Percentiles rank a stretch among this genome's conserved stretches.
phyloP scores from a whole-genome alignment of 2,113 vertebrate genomes.

The Vulpes ferrilata region DNA sequence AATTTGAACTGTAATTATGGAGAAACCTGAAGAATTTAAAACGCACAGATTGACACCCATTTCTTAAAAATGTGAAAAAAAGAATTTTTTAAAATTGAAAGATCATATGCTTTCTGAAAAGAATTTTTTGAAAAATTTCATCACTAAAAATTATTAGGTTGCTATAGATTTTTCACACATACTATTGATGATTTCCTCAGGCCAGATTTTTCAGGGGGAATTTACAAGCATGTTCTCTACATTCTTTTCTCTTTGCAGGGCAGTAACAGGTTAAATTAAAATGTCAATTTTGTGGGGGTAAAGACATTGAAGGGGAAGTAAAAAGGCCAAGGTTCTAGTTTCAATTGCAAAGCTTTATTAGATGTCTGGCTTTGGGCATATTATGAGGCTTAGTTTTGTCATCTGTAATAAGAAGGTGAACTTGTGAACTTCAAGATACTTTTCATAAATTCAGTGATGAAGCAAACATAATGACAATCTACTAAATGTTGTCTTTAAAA shows the following conservation, averaged over 20 bases:
- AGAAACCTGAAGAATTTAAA: conserved; percentile 32
- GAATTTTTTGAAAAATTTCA: not conserved
- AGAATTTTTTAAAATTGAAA: not conserved
- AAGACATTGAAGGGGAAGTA: not conserved
- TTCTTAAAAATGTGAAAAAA: conserved; percentile 9
- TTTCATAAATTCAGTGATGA: not conserved
- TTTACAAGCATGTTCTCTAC: not conserved
- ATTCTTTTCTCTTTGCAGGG: not conserved
- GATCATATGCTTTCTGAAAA: not conserved
- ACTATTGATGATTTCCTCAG: not conserved
- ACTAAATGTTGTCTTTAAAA: not conserved
- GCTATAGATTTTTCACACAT: not conserved
- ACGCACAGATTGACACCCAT: not conserved
- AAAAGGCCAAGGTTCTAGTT: not conserved
- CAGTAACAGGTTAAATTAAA: not conserved
- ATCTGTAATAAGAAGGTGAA: not conserved
- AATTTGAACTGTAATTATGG: not conserved
- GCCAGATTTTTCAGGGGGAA: not conserved
- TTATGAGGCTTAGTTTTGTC: not conserved
- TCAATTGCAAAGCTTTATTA: not conserved
- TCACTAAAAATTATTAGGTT: not conserved
- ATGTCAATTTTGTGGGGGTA: not conserved
- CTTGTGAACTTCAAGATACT: not conserved
- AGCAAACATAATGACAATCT: not conserved
- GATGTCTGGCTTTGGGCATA: not conserved